phyloP scores from a whole-genome alignment of 1,140 invertebrate genomes.

The Heliconius nattereri region DNA sequence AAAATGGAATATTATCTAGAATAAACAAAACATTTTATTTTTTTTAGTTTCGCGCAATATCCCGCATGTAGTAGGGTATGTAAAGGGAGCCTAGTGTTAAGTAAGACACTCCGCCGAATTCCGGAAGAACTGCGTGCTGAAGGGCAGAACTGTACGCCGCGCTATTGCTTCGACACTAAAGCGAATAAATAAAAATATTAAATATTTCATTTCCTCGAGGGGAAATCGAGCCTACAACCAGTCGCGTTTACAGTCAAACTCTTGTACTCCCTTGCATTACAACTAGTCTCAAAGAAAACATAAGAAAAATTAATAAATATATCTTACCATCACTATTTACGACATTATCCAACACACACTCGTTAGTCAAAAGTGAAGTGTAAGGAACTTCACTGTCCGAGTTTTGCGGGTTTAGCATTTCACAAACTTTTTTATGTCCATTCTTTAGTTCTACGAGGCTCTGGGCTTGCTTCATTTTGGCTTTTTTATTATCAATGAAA shows the following conservation, averaged over 20 bases:
- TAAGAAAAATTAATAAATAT: too few relatives aligned
- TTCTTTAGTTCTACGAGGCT: conserved; percentile 69
- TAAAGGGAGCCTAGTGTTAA: not conserved
- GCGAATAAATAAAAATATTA: not conserved
- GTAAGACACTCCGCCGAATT: not conserved
- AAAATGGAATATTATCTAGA: too few relatives aligned
- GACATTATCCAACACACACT: conserved; percentile 60
- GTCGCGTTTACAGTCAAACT: not conserved
- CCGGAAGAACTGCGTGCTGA: too few relatives aligned
- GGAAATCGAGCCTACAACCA: not conserved
- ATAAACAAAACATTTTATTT: too few relatives aligned
- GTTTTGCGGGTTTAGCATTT: conserved; percentile 57
- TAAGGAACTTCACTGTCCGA: conserved; percentile 76
- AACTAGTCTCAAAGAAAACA: not conserved
- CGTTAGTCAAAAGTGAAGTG: conserved; percentile 69
- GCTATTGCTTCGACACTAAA: not conserved
- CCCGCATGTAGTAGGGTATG: too few relatives aligned
- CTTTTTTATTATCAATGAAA: conserved; percentile 66
- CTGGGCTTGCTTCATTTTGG: conserved; percentile 72
- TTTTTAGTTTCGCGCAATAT: too few relatives aligned
- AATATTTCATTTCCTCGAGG: not conserved
- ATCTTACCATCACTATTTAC: conserved; percentile 64
- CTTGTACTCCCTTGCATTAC: not conserved
- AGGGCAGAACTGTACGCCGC: too few relatives aligned
- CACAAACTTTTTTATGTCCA: conserved; percentile 58